A percentile compares a stretch with the other conserved stretches of the same genome.
These are phyloP conservation scores for Microcebus murinus DNA, from an alignment of 2,113 vertebrate species.

Conservation along the genomic window DNA sequence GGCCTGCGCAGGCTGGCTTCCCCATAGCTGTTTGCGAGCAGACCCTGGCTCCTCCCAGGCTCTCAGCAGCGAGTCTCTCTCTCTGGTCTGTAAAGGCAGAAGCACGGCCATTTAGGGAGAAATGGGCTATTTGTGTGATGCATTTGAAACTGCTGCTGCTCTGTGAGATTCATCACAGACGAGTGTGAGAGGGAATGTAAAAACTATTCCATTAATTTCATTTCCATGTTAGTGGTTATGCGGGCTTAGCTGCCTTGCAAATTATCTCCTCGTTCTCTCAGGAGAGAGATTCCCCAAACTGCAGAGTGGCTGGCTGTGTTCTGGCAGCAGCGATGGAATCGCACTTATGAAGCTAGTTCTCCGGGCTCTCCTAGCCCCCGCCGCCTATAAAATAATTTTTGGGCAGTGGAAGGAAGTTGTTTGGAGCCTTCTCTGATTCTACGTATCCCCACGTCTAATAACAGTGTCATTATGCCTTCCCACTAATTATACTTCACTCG, in stretches of 20 bases:
- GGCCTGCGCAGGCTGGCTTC: not conserved
- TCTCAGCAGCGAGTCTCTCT: not conserved
- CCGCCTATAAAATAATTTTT: not conserved
- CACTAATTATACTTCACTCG: conserved; percentile 62
- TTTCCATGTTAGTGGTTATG: conserved; percentile 45
- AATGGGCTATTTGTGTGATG: not conserved
- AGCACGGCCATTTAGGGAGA: not conserved
- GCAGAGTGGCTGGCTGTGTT: not conserved
- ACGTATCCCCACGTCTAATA: conserved; percentile 39
- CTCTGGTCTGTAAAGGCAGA: conserved; percentile 7
- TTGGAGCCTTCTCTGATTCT: conserved; percentile 31
- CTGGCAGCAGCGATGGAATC: conserved; percentile 28
- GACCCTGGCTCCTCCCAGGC: not conserved
- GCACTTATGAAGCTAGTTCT: not conserved
- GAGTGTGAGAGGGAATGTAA: conserved; percentile 38
- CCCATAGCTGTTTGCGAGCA: not conserved
- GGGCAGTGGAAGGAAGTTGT: not conserved
- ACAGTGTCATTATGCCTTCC: not conserved
- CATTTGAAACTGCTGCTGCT: not conserved
- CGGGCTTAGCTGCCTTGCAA: conserved; percentile 57
- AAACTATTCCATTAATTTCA: conserved; percentile 64
- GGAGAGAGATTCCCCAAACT: conserved; percentile 63
- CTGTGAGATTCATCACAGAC: conserved; percentile 51
- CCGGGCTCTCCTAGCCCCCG: not conserved
- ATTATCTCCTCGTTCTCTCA: conserved; percentile 52